Evolutionary conservation across 64 coral and sea anemone genomes (phyloP), one percentile per base, ranked within the genome.

Genomic region (Acropora tenuis): DNA sequence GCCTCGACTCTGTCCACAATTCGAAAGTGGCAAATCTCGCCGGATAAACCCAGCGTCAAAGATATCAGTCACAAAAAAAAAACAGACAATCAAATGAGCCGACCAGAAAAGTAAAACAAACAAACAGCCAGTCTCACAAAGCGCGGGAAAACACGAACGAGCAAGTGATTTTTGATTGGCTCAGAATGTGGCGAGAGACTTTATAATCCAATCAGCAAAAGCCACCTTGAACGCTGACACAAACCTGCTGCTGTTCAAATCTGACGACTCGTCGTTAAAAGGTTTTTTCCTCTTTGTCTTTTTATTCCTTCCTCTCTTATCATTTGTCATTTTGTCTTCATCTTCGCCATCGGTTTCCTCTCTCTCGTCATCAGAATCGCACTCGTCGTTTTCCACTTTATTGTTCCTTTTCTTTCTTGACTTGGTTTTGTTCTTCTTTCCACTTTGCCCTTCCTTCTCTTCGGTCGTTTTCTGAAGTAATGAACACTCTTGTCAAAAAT

Each of bases 281-380:
- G 16, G 16, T 48, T 61, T 43, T 49, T 50, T 85, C 40, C 63
- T 69, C 49, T 49, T 85, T 11, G 45, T 15, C 72, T 71, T 85
- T 13, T 85, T 85, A 1, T 68, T 71, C 47, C 72, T 46, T 85
- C 12, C 82, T 49, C 69, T 72, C 46, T 85, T 85, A 16, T 69
- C 17, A 30, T 85, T 71, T 19, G 63, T 71, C 5, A 15, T n/a
- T 49, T 85, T 65, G n/a, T 85, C 63, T n/a, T 86, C 78, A 2
- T 93, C 88, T 18, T 93, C 87, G 2, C 81, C 87, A 3, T 83
- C 87, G 44, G 65, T 75, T 30, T 94, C 82, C 30, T 93, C 91
- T 8, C 88, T 84, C 57, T 75, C 74, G 43, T 72, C 69, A 50
- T 96, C 90, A 17, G 47, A 12, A 19, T 65, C 20, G 52, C 90